Evolutionary conservation across 2,888 invertebrate genomes (phyloP), one percentile per base, ranked within the genome.

Genomic region (Nysson spinosus): DNA sequence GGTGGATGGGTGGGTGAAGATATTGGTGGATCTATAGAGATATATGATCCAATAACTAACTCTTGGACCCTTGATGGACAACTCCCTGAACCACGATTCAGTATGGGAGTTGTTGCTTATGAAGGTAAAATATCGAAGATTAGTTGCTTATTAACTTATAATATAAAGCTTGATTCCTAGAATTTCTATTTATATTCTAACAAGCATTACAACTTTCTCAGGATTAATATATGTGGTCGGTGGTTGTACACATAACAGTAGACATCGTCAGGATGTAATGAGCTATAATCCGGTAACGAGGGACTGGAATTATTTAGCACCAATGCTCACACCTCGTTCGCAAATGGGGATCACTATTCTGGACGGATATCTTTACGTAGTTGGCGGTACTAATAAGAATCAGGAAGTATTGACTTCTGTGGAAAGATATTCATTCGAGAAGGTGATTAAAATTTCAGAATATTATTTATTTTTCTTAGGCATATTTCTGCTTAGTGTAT

Each of bases 1-100:
- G 97, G 97, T 35, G 97, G 97, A 2, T 97, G 97, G 96, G 93
- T 97, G 24, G 97, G 96, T 0, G 94, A 94, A 64, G 96, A 96
- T 83, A 95, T 97, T 85, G 96, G 96, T 1, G 93, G 94, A 17
- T 93, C 94, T 0, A 94, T 97, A 68, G 97, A 97, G 85, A 91
- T 93, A 76, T 97, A 95, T 84, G 94, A 96, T 86, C 94, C 96
- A 0, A 89, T 92, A 55, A 88, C 90, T 24, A 92, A 96, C 84
- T 90, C 91, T 66, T 97, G 97, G 97, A 89, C 90, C 22, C 87
- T 93, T 39, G 91, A 92, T 54, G 96, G 94, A 0, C 91, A 92
- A 80, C 91, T 97, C 89, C 94, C 94, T 0, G 94, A 95, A 78
- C 94, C 95, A 0, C 90, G 96, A 61, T 96, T 96, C 84, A 96